phyloP scores from a whole-genome alignment of 2,888 invertebrate species.

The Ceraclea dissimilis region DNA sequence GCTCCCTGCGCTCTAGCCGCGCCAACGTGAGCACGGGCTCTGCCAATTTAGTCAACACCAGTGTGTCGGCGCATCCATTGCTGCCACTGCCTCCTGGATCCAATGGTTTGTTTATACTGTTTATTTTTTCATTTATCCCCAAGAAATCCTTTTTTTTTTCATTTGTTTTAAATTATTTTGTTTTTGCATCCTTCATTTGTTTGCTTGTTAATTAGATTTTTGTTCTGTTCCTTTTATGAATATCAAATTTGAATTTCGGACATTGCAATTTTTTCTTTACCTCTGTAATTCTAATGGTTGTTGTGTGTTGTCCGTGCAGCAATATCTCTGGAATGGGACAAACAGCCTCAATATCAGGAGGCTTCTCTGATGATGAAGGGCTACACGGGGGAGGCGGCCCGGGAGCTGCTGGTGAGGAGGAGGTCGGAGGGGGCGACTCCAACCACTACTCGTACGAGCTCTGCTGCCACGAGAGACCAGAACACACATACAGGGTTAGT shows the following conservation, averaged over 20 bases:
- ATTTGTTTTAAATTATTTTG: neutral
- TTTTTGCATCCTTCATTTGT: too few relatives aligned
- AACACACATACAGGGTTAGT: conserved; percentile 35
- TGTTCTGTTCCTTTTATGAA: too few relatives aligned
- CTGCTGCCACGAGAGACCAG: conserved; percentile 44
- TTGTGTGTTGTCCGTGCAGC: conserved; percentile 31
- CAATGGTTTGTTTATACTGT: conserved; percentile 40
- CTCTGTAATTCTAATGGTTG: neutral
- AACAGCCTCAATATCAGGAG: conserved; percentile 58
- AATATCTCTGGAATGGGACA: conserved; percentile 54
- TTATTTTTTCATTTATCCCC: neutral
- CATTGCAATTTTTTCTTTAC: too few relatives aligned
- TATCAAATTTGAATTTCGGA: too few relatives aligned
- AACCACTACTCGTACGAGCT: conserved; percentile 48
- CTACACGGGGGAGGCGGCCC: conserved; percentile 48
- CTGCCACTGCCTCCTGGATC: conserved; percentile 79
- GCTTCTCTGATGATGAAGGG: conserved; percentile 87
- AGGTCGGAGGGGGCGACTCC: conserved; percentile 31
- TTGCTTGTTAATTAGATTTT: too few relatives aligned
- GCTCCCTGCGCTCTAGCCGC: conserved; percentile 63
- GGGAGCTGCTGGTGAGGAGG: conserved; percentile 39
- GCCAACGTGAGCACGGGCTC: conserved; percentile 46
- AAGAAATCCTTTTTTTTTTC: too few relatives aligned
- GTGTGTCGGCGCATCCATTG: conserved; percentile 90
- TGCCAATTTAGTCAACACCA: conserved; percentile 52